Percentiles rank a stretch among this genome's conserved stretches.
Evolutionary conservation across 2,888 invertebrate genomes (phyloP).

Genomic region (Troides helena): DNA sequence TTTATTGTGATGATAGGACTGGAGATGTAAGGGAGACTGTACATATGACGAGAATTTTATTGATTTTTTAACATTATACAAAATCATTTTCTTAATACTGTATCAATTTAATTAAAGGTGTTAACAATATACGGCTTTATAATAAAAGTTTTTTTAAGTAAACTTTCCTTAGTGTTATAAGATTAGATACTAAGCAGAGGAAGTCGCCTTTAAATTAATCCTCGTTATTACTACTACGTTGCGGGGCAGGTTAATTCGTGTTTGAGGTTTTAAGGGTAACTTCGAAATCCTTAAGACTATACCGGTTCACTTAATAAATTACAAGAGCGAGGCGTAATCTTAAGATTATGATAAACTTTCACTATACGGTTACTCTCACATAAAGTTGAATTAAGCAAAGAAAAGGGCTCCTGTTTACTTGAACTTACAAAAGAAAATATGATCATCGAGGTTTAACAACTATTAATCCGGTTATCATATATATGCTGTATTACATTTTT

Average conservation of each 20-base stretch:
- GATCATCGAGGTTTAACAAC: not conserved
- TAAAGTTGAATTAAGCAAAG: not conserved
- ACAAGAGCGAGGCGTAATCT: not conserved
- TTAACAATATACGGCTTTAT: not conserved
- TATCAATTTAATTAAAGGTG: too few species aligned
- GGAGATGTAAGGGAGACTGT: not conserved
- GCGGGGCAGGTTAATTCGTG: slow-evolving; percentile 13
- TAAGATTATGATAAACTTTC: not conserved
- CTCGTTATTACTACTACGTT: slow-evolving; percentile 18
- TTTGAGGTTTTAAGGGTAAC: slow-evolving; percentile 17
- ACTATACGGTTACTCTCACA: not conserved
- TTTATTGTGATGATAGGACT: not conserved
- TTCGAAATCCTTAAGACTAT: not conserved
- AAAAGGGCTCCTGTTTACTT: not conserved
- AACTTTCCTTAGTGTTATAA: not conserved
- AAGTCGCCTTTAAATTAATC: slow-evolving; percentile 16
- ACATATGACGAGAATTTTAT: too few species aligned
- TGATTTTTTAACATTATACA: too few species aligned
- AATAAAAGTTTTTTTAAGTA: not conserved
- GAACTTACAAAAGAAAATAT: not conserved
- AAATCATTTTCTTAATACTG: too few species aligned
- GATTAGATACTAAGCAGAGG: slow-evolving; percentile 8
- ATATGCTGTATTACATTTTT: too few species aligned
- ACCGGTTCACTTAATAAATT: not conserved
- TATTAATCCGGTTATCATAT: not conserved